Evolutionary conservation across 1,140 invertebrate genomes (phyloP).

Genomic region (Argopecten irradians): DNA sequence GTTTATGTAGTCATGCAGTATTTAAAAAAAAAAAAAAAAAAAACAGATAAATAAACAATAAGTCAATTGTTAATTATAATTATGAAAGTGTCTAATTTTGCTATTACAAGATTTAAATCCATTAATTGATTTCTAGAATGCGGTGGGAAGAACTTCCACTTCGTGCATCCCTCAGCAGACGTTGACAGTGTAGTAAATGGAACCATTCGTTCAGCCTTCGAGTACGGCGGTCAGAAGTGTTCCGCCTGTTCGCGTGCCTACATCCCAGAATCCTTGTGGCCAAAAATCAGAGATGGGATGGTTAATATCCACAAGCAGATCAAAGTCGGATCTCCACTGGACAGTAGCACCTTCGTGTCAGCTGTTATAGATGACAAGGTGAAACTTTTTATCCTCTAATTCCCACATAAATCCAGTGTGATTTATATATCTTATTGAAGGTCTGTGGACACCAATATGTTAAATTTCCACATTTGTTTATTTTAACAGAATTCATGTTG

Average conservation of each 20-base stretch:
- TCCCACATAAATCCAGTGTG: background rate
- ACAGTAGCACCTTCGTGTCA: slow-evolving; percentile 90
- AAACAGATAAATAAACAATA: background rate
- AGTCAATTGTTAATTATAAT: background rate
- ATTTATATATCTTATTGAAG: background rate
- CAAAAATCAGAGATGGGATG: slow-evolving; percentile 80
- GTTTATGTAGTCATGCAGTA: background rate
- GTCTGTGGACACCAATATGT: background rate
- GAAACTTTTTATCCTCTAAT: background rate
- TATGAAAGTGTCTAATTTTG: background rate
- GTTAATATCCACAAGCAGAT: slow-evolving; percentile 73
- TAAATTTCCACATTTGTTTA: too few relatives aligned
- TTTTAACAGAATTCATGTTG: too few relatives aligned
- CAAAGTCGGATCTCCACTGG: slow-evolving; percentile 91
- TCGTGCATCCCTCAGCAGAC: slow-evolving; percentile 95
- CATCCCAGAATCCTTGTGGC: slow-evolving; percentile 94
- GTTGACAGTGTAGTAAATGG: slow-evolving; percentile 87
- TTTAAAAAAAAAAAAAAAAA: background rate
- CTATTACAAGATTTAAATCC: background rate
- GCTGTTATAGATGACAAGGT: slow-evolving; percentile 96
- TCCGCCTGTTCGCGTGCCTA: slow-evolving; percentile 98
- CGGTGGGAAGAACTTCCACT: slow-evolving; percentile 99
- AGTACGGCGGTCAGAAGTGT: slow-evolving; percentile 98
- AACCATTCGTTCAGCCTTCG: slow-evolving; percentile 95
- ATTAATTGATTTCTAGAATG: slow-evolving; percentile 83